Evolutionary conservation across 2,797 vertebrate species (phyloP).

Genomic region (Petrocephalus sullivani): DNA sequence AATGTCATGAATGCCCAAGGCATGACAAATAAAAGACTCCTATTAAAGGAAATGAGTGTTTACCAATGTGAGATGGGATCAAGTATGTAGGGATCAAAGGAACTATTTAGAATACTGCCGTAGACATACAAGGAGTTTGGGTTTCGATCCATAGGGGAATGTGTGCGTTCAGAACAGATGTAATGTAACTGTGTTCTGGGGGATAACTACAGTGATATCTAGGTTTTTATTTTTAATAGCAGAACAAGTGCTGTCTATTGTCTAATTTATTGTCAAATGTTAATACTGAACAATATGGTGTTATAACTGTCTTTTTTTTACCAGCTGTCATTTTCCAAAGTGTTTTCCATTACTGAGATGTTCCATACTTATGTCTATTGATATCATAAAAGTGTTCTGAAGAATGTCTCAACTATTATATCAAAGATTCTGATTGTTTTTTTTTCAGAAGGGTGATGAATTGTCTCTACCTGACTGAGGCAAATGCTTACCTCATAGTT

Average conservation of each 20-base stretch:
- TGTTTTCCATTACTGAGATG: conserved; percentile 26
- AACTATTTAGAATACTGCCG: background rate
- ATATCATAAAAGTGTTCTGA: conserved; percentile 39
- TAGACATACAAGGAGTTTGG: background rate
- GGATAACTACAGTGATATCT: conserved; percentile 39
- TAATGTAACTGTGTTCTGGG: conserved; percentile 27
- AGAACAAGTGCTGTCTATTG: conserved; percentile 34
- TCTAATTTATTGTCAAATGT: conserved; percentile 40
- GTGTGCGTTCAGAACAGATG: conserved; percentile 28
- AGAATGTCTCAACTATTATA: conserved; percentile 54
- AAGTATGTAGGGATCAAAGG: background rate
- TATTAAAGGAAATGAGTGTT: background rate
- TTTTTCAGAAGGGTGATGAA: conserved; percentile 39
- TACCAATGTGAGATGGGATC: background rate
- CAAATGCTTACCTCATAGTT: background rate
- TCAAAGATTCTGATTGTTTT: conserved; percentile 51
- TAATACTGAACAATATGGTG: conserved; percentile 29
- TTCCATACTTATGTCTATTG: background rate
- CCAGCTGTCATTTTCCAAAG: conserved; percentile 37
- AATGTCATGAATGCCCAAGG: background rate
- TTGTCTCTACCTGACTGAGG: conserved; percentile 14
- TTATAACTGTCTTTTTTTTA: conserved; percentile 28
- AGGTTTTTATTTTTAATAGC: conserved; percentile 38
- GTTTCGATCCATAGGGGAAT: conserved; percentile 41
- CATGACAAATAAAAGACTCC: background rate